Conservation (phyloP, 2,888 invertebrate genomes). For the Ormyrus thymus region DNA sequence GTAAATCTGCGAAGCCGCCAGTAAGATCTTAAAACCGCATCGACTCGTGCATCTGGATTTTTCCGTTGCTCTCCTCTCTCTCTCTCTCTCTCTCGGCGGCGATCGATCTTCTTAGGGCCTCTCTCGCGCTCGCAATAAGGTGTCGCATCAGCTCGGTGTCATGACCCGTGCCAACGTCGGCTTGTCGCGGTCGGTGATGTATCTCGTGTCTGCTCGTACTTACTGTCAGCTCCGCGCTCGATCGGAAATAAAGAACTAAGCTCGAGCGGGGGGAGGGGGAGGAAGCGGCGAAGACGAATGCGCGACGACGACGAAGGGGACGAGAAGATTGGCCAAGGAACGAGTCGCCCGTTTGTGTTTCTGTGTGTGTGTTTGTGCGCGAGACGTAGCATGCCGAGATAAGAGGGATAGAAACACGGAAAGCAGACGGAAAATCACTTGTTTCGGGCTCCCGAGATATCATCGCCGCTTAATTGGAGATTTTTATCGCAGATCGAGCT, state of each 20-base stretch:
- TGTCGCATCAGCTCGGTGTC: constrained; percentile 21
- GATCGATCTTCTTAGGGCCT: too few relatives aligned
- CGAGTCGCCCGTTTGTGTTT: too few relatives aligned
- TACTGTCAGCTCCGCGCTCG: neutral
- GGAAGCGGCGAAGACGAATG: neutral
- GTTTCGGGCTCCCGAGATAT: neutral
- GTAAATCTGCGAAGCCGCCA: too few relatives aligned
- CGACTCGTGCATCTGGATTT: neutral
- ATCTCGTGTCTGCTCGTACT: constrained; percentile 28
- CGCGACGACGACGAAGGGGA: neutral
- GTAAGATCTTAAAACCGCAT: neutral
- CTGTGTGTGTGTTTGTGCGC: too few relatives aligned
- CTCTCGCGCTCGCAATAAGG: constrained; percentile 13
- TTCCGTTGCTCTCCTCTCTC: neutral
- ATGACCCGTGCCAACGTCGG: constrained; percentile 3
- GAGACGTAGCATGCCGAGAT: neutral
- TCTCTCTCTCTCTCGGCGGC: too few relatives aligned
- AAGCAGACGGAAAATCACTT: neutral
- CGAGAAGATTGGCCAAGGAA: neutral
- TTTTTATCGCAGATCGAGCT: too few relatives aligned
- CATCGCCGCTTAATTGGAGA: neutral
- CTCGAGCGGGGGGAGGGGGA: neutral
- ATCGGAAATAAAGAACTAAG: too few relatives aligned
- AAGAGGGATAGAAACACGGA: neutral
- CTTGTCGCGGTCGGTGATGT: neutral